Evolutionary conservation across 2,797 vertebrate genomes (phyloP), one percentile per base, ranked within the genome.

Genomic region (Ambastaia sidthimunki): DNA sequence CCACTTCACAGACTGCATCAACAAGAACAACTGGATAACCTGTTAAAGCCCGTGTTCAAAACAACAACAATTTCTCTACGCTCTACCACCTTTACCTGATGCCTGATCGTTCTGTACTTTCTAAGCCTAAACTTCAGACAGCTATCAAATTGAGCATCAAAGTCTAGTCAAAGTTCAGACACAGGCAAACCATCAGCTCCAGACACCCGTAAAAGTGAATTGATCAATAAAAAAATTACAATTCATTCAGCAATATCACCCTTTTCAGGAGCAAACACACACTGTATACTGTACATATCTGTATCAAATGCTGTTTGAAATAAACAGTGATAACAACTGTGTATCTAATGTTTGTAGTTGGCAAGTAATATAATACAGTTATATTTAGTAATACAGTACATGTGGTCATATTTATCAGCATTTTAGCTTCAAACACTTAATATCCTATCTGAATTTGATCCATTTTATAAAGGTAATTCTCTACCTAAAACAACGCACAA

Each of bases 11-110:
- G 23, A 71, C 23, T 55, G 31, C 59, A 80, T 34, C 66, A 21
- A 48, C 41, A 48, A 66, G 54, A 81, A 67, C 70, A 68, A 50
- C 71, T 19, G 16, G 57, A 71, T 71, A 76, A 68, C 23, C 19
- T 28, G n/a, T 71, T 54, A 62, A 68, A 63, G 78, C 47, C 57
- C 12, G 21, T 18, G 18, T 73, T 9, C 7, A 25, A 44, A 80
- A 73, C 34, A 74, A 18, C 19, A 5, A 31, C 54, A 66, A 13
- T 23, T 37, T 18, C 47, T 63, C 6, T 60, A 13, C 5, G 37
- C 19, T 48, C 21, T 2, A 44, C 21, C 15, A 2, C 34, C 4
- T 5, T 44, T 15, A 71, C 3, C 10, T 25, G 15, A 55, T 57
- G 52, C 52, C 69, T 21, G 18, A 71, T 71, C 25, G 3, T 16